These are phyloP conservation scores for Lasaia peninsularis DNA, from an alignment of 1,140 invertebrate species.

Conservation along the genomic window DNA sequence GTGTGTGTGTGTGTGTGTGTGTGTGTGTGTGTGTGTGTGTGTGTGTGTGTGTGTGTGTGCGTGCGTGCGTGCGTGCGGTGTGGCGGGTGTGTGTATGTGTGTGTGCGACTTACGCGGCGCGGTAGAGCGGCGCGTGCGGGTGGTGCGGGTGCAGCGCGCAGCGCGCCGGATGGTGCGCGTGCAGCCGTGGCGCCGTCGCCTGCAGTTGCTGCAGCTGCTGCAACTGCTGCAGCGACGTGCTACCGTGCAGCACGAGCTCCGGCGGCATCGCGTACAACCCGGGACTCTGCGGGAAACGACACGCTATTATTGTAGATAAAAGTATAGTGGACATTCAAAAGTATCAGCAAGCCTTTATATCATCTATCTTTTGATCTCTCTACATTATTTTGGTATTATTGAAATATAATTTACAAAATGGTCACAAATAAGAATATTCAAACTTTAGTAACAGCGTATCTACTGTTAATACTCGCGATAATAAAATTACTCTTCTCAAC, in stretches of 20 bases:
- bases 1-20: too few species aligned
- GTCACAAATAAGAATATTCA: too few species aligned
- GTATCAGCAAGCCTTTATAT: too few species aligned
- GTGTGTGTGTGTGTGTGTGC: too few species aligned
- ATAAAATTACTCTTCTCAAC: too few species aligned
- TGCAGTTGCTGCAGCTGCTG: conserved; percentile 61
- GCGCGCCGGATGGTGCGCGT: conserved; percentile 45
- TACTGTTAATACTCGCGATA: too few species aligned
- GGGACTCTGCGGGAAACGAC: conserved; percentile 39
- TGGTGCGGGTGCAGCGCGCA: conserved; percentile 26
- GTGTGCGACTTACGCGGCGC: conserved; percentile 30
- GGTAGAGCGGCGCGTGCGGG: conserved; percentile 31
- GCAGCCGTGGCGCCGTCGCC: conserved; percentile 60
- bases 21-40: too few species aligned
- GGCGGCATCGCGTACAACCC: conserved; percentile 69
- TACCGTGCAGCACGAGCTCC: conserved; percentile 62
- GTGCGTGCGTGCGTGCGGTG: conserved; percentile 13
- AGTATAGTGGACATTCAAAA: not conserved
- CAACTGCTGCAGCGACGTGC: conserved; percentile 31
- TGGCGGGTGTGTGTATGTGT: conserved; percentile 23
- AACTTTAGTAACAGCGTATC: too few species aligned
- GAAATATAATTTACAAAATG: too few species aligned
- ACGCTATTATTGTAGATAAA: not conserved
- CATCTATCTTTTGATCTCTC: too few species aligned
- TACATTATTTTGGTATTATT: too few species aligned